Conservation (phyloP, 1,140 invertebrate species). For the Brachionus calyciflorus region DNA sequence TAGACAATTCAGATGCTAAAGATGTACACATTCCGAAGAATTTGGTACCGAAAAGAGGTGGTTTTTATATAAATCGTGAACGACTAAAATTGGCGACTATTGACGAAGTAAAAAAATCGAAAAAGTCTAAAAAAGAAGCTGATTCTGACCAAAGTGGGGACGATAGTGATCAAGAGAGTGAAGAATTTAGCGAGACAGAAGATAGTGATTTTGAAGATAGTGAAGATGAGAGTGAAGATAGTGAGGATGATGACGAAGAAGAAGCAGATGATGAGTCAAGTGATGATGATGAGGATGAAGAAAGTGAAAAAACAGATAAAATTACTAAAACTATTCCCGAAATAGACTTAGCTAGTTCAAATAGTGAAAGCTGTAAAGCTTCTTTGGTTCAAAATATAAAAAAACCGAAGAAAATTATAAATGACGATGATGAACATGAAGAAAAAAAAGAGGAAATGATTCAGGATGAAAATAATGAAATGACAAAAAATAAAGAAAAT, state of each 20-base stretch:
- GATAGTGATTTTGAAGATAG: slow-evolving; percentile 19
- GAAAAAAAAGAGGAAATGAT: neutral
- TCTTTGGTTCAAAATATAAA: neutral
- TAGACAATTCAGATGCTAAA: slow-evolving; percentile 45
- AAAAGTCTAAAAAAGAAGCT: neutral
- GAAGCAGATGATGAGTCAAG: neutral
- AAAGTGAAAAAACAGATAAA: neutral
- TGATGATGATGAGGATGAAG: neutral
- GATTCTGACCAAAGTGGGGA: neutral
- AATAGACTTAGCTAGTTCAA: neutral
- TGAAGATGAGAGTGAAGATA: slow-evolving; percentile 11
- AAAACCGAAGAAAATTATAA: neutral
- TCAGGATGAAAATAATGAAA: neutral
- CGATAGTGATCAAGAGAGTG: neutral
- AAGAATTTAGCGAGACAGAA: neutral
- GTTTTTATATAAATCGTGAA: slow-evolving; percentile 44
- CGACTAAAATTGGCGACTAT: slow-evolving; percentile 2
- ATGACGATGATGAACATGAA: neutral
- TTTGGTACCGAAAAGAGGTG: slow-evolving; percentile 23
- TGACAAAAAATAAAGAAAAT: slow-evolving; percentile 30
- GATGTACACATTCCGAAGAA: slow-evolving; percentile 33
- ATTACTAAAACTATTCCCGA: neutral
- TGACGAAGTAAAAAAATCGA: slow-evolving; percentile 24
- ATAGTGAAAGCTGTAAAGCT: neutral
- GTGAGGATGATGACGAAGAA: neutral